Base-by-base conservation (phyloP, 2,888 invertebrate species). In the Nomada fucata region DNA sequence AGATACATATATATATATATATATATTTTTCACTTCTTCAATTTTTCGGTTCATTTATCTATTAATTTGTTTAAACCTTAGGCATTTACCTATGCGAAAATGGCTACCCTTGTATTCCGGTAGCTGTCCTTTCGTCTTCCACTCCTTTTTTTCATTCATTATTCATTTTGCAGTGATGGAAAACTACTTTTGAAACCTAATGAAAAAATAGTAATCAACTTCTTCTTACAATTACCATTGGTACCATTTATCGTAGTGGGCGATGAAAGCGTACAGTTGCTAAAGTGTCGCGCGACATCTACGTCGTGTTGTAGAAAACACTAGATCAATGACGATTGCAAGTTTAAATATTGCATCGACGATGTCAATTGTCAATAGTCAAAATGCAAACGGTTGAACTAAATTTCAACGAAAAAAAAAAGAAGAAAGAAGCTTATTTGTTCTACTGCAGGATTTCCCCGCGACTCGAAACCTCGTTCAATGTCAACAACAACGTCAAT, bases 91-190 rank as follows among this genome's bases (percentile, higher is more conserved):
- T 91, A 89, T 90, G 86, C 84, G 87, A 89, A 90, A 90, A 80
- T 91, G 59, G 70, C 93, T 93, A 93, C 92, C 93, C 93, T 93
- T 93, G 91, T 93, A 92, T 91, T 93, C 93, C 92, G 42, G 93
- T 91, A 89, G 88, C 83, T 86, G 87, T 82, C 64, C 65, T 70
- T 81, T 72, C 65, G 26, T 60, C 57, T 61, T 75, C 64, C 53
- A 10, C 67, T 79, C 70, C 42, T 71, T 68, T 61, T 64, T 57
- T 65, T 65, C 64, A 64, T 70, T 64, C 57, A 52, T 79, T 83
- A 76, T 67, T 76, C 53, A 67, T 11, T 65, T 73, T 47, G 63
- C 60, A 26, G 26, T 53, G 74, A 59, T 60, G 60, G 52, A 18
- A 44, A 67, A 65, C 65, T 36, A 26, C 47, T 57, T 42, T 2